Evolutionary conservation across 2,113 vertebrate genomes (phyloP), one percentile per base, ranked within the genome.

Genomic region (Nesospiza acunhae): DNA sequence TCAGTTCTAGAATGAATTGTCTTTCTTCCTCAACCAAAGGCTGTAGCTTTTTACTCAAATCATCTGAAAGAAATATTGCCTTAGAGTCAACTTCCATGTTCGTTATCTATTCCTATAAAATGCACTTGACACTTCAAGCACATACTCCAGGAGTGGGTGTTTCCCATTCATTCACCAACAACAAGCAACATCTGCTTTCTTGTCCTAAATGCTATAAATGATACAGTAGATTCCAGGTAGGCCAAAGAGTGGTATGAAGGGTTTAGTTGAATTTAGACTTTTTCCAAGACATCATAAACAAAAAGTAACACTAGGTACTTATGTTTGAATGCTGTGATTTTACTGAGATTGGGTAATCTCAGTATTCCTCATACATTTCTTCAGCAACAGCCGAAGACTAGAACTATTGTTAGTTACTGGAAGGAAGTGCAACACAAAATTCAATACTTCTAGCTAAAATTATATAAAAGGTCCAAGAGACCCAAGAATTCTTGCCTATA

Each of bases 11-110:
- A 87, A 99, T 98, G 70, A 98, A 98, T 74, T 97, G 96, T 91
- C 98, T 98, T 96, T 99, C 99, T 89, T 98, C 98, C 46, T 98
- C 97, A 72, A 98, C 98, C 58, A 99, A 75, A 3, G 98, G 98
- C 87, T 99, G 98, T 92, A 99, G 94, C 49, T 98, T 98, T 90
- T 98, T 97, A 94, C 98, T 97, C 94, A 99, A 98, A 69, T 98
- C 97, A 97, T 98, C 99, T 99, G 96, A 93, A 98, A 96, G 35
- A 90, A 86, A 93, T 33, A 91, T 82, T 52, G 44, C 10, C 22
- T 41, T 73, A 30, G 23, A 76, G 66, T 95, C 22, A 96, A 17
- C 5, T 63, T 90, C 37, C 49, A 8, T 28, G 37, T 58, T 91
- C 8, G 46, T 63, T 77, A 11, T 11, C 5, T 47, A 59, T 39